A percentile compares a stretch with the other conserved stretches of the same genome.
Evolutionary conservation across 2,113 vertebrate genomes (phyloP).

Genomic region (Tachuris rubrigastra): DNA sequence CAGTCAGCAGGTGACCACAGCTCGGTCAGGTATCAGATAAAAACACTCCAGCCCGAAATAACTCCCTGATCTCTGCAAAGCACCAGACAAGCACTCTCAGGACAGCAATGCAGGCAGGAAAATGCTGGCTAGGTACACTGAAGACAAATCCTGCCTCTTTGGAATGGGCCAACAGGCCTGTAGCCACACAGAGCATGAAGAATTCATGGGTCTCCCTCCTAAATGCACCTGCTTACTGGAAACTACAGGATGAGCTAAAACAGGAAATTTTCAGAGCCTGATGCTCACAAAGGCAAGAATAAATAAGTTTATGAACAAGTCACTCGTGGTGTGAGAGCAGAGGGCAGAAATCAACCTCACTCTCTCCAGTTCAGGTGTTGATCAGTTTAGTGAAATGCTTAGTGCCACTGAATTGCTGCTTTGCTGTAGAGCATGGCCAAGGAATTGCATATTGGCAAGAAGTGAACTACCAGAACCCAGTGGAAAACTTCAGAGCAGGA

Average conservation of each 20-base stretch:
- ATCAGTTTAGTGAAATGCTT: background rate
- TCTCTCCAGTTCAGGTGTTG: background rate
- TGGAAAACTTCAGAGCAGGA: background rate
- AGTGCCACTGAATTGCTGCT: background rate
- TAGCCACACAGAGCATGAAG: background rate
- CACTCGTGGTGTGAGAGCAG: background rate
- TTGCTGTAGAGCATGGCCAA: background rate
- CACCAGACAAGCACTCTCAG: background rate
- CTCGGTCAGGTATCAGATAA: background rate
- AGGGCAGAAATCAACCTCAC: background rate
- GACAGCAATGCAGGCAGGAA: background rate
- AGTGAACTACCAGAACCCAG: background rate
- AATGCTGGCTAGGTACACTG: background rate
- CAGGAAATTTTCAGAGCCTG: background rate
- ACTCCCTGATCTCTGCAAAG: background rate
- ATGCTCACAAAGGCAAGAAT: background rate
- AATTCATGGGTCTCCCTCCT: background rate
- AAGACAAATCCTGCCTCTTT: background rate
- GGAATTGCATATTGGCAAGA: background rate
- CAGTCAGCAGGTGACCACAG: background rate
- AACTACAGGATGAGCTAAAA: background rate
- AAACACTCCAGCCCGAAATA: background rate
- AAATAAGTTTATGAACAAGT: background rate
- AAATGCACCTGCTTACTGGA: background rate
- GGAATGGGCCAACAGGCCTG: background rate